Evolutionary conservation across 2,113 vertebrate species (phyloP), one percentile per base, ranked within the genome.

Genomic region (Caranx melampygus): DNA sequence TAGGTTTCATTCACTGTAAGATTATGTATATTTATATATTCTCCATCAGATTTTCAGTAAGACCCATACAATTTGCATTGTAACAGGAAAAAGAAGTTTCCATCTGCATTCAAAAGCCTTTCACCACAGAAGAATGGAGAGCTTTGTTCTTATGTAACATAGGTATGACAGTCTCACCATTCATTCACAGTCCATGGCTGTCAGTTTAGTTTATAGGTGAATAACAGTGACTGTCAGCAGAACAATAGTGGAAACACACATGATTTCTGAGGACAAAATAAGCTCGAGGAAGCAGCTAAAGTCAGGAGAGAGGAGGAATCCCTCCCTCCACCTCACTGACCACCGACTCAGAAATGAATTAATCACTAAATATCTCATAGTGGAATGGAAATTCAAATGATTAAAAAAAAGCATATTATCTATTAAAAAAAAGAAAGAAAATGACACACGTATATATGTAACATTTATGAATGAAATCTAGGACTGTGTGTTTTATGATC

Each of bases 201-300:
- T 85, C 76, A 83, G 11, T 85, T 80, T 74, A 2, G 63, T 55
- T 79, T 82, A 37, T 40, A 70, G 71, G 67, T 55, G 59, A 84
- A 77, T 44, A 61, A 69, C 70, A 63, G 21, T 64, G 59, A n/a
- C 79, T 81, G 79, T 85, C 63, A 62, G 72, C 65, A 58, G 62
- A 59, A 86, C 74, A 83, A 78, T 73, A 0, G 65, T 60, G 34
- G 49, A 45, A 68, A 63, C 54, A 62, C 31, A 65, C 57, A 15
- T 51, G 52, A 61, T 65, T 72, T 60, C 35, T 74, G 42, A 42
- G 34, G 63, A 76, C 18, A 21, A 78, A 78, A 72, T 55, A 61
- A 72, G 16, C 12, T n/a, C 72, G 60, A 60, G 45, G 35, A 75
- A 42, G 62, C 67, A 55, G 63, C 64, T 58, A 72, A 78, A 75